Percentiles rank a stretch among this genome's conserved stretches.
Conservation (phyloP, 2,797 vertebrate species). For the Catostomus latipinnis region DNA sequence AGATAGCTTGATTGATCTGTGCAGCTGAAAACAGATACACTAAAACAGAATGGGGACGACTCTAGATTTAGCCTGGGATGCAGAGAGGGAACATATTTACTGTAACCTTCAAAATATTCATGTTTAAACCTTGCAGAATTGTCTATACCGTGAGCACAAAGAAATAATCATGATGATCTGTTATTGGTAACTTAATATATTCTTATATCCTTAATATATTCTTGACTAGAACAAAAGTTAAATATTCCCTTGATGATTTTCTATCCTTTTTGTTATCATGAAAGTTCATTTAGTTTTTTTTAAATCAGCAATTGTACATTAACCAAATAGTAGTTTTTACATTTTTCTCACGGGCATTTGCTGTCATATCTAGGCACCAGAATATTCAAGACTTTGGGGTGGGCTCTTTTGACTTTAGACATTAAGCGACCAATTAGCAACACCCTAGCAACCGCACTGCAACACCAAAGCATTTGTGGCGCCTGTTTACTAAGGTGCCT, state of each 20-base stretch:
- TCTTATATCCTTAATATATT: neutral
- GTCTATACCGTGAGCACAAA: neutral
- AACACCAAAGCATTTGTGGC: neutral
- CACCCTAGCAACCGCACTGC: neutral
- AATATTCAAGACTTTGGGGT: neutral
- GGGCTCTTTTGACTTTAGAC: too few relatives aligned
- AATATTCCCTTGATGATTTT: too few relatives aligned
- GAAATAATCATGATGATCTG: neutral
- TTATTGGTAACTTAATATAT: neutral
- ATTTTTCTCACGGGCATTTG: too few relatives aligned
- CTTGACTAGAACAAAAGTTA: neutral
- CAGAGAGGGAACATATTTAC: neutral
- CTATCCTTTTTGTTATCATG: too few relatives aligned
- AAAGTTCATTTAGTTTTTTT: too few relatives aligned
- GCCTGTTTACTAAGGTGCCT: too few relatives aligned
- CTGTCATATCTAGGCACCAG: neutral
- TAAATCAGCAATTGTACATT: too few relatives aligned
- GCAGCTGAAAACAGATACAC: neutral
- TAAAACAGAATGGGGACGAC: neutral
- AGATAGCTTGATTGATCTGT: constrained; percentile 37
- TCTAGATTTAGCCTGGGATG: neutral
- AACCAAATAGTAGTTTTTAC: too few relatives aligned
- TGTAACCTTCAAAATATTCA: constrained; percentile 33
- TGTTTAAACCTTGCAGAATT: neutral
- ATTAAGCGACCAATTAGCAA: neutral